These are phyloP conservation scores for Leucopsar rothschildi DNA, from an alignment of 2,113 vertebrate species.

Conservation along the genomic window DNA sequence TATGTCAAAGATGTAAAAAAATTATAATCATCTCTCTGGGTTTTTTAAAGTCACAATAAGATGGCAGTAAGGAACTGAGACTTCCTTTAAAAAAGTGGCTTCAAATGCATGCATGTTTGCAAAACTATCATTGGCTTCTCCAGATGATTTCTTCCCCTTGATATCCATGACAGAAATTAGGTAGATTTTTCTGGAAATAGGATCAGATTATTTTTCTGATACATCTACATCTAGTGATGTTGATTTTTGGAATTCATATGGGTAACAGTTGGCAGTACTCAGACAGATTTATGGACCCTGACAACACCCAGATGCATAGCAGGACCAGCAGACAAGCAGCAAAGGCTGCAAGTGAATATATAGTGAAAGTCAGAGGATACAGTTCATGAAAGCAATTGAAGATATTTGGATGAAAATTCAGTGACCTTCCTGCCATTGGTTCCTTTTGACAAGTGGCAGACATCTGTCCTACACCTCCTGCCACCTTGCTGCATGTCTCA, in stretches of 20 bases:
- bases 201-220: not conserved
- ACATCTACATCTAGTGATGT: not conserved
- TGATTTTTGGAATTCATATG: not conserved
- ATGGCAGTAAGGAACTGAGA: not conserved
- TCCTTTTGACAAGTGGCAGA: not conserved
- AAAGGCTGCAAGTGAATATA: not conserved
- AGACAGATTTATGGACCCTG: slow-evolving; percentile 21
- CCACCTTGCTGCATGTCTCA: not conserved
- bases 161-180: not conserved
- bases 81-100: not conserved
- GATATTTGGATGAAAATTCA: not conserved
- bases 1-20: not conserved
- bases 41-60: not conserved
- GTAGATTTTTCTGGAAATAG: not conserved
- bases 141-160: not conserved
- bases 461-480: not conserved
- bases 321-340: not conserved
- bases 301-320: not conserved
- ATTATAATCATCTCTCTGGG: not conserved
- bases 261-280: not conserved
- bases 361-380: not conserved
- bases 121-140: not conserved
- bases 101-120: not conserved
- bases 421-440: not conserved
- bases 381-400: not conserved